Evolutionary conservation across 2,888 invertebrate species (phyloP).

Genomic region (Apodemia zela): DNA sequence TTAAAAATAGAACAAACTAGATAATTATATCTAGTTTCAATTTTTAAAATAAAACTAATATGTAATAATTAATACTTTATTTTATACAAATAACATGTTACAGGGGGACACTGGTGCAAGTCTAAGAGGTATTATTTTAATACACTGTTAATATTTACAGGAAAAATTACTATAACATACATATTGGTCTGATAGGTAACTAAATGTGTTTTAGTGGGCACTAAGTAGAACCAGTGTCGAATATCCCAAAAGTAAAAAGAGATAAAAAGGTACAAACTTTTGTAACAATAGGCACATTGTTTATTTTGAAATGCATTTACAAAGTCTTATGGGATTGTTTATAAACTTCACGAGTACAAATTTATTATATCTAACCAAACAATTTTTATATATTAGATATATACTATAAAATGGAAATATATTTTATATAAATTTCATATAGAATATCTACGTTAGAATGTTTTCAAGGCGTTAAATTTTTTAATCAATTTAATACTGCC

Average conservation of each 20-base stretch:
- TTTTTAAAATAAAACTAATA: constrained; percentile 9
- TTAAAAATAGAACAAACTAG: too few species aligned
- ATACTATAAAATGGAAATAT: too few species aligned
- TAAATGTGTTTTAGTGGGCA: constrained; percentile 23
- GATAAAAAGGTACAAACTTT: constrained; percentile 8
- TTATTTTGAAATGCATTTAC: constrained; percentile 30
- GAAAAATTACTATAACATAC: constrained; percentile 17
- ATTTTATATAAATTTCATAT: too few species aligned
- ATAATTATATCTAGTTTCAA: too few species aligned
- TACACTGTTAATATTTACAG: constrained; percentile 60
- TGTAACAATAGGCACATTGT: constrained; percentile 33
- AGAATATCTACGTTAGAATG: background rate
- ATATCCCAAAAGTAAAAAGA: constrained; percentile 29
- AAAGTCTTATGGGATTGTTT: constrained; percentile 16
- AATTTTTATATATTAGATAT: background rate
- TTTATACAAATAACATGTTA: constrained; percentile 67
- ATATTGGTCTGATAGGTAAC: constrained; percentile 21
- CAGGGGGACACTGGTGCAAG: constrained; percentile 65
- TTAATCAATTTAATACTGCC: constrained; percentile 3
- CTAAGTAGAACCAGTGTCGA: constrained; percentile 21
- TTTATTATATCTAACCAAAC: constrained; percentile 12
- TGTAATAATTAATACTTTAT: constrained; percentile 55
- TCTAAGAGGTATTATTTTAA: constrained; percentile 53
- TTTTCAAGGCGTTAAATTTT: background rate
- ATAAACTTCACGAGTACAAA: constrained; percentile 17